Base-by-base conservation (phyloP, 2,113 vertebrate genomes). In the Jacana jacana region DNA sequence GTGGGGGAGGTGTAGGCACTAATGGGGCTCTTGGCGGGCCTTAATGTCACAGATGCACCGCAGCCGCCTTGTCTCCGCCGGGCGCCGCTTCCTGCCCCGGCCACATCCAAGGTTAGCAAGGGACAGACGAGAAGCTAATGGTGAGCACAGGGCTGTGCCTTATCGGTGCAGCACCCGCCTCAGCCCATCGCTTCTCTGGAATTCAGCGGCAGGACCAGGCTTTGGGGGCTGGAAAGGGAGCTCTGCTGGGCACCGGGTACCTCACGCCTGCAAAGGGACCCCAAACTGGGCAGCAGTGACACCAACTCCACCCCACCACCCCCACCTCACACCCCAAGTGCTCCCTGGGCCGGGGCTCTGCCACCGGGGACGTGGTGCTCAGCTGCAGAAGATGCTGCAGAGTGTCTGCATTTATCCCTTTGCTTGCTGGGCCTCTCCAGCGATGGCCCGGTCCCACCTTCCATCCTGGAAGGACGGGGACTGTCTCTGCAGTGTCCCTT, bases 271-370 rank as follows among this genome's bases (percentile, higher is more conserved):
- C 58, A 64, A 52, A 70, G 63, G 7, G n/a, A 51, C 14, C 27
- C 39, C 63, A 58, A 77, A 63, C 2, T 5, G 5, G 51, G 60
- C 15, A 86, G 42, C n/a, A 58, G 84, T 1, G 5, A n/a, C 63
- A 5, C 2, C 18, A n/a, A n/a, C n/a, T n/a, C n/a, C n/a, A n/a
- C n/a, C n/a, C n/a, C n/a, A n/a, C n/a, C n/a, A n/a, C 49, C 12
- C 7, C 49, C 24, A 15, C 51, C 28, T 15, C 17, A 2, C 3
- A 12, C 11, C 22, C 20, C 2, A 1, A 0, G 2, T 7, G 20
- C 11, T 10, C 52, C 19, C 49, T 51, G 0, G 0, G 10, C 23
- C 28, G 8, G 33, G 30, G 27, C 18, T 82, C 27, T 85, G 82
- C 35, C 51, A 11, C n/a, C 24, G 1, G 1, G 65, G 79, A 8